Base-by-base conservation (phyloP, 2,797 vertebrate species). In the Helarctos malayanus region DNA sequence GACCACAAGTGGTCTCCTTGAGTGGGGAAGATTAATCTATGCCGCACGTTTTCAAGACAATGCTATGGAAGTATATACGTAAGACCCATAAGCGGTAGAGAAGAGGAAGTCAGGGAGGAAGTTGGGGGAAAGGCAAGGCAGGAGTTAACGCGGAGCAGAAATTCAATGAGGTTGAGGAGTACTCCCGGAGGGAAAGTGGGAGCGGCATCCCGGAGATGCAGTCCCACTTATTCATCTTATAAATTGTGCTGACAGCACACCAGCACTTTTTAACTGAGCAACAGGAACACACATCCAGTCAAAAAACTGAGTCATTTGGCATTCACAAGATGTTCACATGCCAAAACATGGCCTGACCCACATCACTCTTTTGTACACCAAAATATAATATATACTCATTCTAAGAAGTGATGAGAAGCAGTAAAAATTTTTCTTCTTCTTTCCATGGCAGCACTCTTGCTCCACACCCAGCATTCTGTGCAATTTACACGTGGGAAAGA, bases 281-380 rank as follows among this genome's bases (percentile, higher is more conserved):
- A 78, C 69, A 25, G 12, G 29, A 92, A 81, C 63, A 84, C 57
- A 76, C 8, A 73, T 41, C 63, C 68, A 65, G 76, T 80, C 63
- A 90, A 68, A 91, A 79, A 83, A 76, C 49, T 11, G 88, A 97
- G 87, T 73, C 84, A 69, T 76, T 12, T 93, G 91, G 90, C 94
- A 88, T 57, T 35, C 86, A 54, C 65, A 35, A 11, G 79, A 68
- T 63, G 23, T 45, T 68, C 82, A 54, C 16, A 65, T 1, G 89
- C 92, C 90, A 80, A 69, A 90, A 45, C 49, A 49, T 9, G 80
- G 91, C 81, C 81, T 89, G 69, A 85, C 78, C 35, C 61, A 89
- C 75, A 32, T 47, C 41, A 27, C 11, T 68, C 92, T 94, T 88
- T 49, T 38, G 18, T 19, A 49, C 82, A 63, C 76, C 71, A 56